Conservation (phyloP, 2,888 invertebrate species). For the Anticlea derivata region DNA sequence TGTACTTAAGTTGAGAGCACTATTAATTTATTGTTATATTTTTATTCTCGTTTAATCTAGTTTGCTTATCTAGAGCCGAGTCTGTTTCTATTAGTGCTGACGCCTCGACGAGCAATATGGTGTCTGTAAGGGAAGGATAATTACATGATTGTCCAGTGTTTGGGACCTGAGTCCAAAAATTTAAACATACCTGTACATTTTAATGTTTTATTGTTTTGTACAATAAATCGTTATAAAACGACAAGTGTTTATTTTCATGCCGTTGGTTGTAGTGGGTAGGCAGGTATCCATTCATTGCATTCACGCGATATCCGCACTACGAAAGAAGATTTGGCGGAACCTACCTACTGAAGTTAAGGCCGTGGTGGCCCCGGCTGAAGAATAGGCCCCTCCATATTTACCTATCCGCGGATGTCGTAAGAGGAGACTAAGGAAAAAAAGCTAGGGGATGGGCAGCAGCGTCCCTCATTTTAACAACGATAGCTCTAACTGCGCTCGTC, state of each 20-base stretch:
- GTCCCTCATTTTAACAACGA: too few relatives aligned
- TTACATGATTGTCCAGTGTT: constrained; percentile 79
- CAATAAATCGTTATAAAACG: constrained; percentile 85
- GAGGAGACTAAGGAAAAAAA: too few relatives aligned
- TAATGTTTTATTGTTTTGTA: constrained; percentile 85
- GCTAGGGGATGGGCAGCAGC: too few relatives aligned
- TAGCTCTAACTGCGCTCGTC: too few relatives aligned
- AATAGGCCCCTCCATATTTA: too few relatives aligned
- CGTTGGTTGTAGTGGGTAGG: too few relatives aligned
- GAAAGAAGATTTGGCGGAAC: too few relatives aligned
- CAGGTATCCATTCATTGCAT: too few relatives aligned
- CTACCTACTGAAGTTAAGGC: too few relatives aligned
- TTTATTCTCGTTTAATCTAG: constrained; percentile 79
- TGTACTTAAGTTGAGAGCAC: constrained; percentile 83
- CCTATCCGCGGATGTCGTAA: too few relatives aligned
- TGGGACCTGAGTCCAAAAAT: constrained; percentile 82
- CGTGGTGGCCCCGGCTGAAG: too few relatives aligned
- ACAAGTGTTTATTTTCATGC: constrained; percentile 64
- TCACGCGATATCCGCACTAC: too few relatives aligned
- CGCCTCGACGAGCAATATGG: constrained; percentile 83
- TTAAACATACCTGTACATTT: constrained; percentile 85
- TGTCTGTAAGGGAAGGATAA: constrained; percentile 83
- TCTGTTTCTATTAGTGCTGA: constrained; percentile 82
- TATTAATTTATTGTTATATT: constrained; percentile 82
- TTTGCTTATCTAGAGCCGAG: constrained; percentile 82